Evolutionary conservation across 2,888 invertebrate species (phyloP).

Genomic region (Flexamia atlantica): DNA sequence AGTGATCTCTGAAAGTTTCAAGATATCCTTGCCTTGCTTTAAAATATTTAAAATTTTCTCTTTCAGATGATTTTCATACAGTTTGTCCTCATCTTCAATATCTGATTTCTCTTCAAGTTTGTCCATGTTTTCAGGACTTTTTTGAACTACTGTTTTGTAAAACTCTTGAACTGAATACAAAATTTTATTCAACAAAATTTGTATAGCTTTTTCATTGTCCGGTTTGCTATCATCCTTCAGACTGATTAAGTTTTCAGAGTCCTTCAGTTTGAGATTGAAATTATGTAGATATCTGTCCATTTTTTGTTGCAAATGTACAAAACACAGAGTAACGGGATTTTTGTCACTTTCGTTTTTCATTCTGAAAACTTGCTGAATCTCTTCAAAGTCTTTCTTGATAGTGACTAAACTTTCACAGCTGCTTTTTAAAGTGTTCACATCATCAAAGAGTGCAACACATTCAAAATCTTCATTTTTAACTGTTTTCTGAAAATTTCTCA

Average conservation of each 20-base stretch:
- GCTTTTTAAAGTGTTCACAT: constrained; percentile 34
- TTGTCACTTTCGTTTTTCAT: constrained; percentile 61
- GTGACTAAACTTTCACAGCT: constrained; percentile 71
- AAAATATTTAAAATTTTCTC: constrained; percentile 81
- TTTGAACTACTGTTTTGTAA: constrained; percentile 76
- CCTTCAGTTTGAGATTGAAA: not conserved
- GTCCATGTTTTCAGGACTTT: constrained; percentile 72
- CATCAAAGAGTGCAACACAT: not conserved
- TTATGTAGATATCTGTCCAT: constrained; percentile 69
- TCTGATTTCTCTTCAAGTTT: constrained; percentile 74
- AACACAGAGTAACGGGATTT: constrained; percentile 74
- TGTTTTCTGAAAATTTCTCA: constrained; percentile 40
- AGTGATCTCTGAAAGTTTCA: constrained; percentile 77
- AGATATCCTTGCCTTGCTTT: constrained; percentile 78
- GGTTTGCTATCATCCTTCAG: not conserved
- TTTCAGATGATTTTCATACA: constrained; percentile 83
- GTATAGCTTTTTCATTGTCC: constrained; percentile 73
- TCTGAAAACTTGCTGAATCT: constrained; percentile 73
- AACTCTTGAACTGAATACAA: constrained; percentile 80
- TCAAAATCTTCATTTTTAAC: constrained; percentile 40
- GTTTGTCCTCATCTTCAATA: constrained; percentile 73
- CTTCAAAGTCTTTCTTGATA: constrained; percentile 72
- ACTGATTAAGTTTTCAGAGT: not conserved
- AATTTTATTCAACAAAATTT: constrained; percentile 76
- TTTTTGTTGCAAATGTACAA: constrained; percentile 72